Percentiles rank a stretch among this genome's conserved stretches.
Evolutionary conservation across 2,113 vertebrate genomes (phyloP).

Genomic region (Amia ocellicauda): DNA sequence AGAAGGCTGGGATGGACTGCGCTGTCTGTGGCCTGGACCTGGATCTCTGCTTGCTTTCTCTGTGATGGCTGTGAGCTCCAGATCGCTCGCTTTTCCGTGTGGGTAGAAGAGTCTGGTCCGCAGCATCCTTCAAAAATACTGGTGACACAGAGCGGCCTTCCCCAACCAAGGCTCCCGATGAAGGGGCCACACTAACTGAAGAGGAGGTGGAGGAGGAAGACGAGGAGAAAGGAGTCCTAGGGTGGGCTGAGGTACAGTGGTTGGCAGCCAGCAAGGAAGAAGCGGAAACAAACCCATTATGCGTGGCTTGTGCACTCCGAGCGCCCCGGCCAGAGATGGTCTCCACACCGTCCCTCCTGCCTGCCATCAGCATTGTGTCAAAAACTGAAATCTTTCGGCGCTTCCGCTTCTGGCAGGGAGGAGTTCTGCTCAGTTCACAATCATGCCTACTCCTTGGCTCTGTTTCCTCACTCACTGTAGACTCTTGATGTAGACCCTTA

Average conservation of each 20-base stretch:
- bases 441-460: not conserved
- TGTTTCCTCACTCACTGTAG: not conserved
- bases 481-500: not conserved
- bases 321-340: not conserved
- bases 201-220: not conserved
- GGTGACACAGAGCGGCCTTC: not conserved
- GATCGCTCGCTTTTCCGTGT: not conserved
- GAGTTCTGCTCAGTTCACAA: not conserved
- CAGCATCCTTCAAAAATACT: not conserved
- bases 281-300: not conserved
- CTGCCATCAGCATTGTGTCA: not conserved
- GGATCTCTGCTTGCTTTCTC: not conserved
- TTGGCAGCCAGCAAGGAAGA: not conserved
- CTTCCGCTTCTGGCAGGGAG: not conserved
- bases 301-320: not conserved
- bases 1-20: no score
- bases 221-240: not conserved
- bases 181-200: not conserved
- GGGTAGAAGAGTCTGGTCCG: not conserved
- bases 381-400: not conserved
- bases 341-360: not conserved
- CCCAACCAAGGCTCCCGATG: not conserved
- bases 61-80: not conserved
- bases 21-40: not conserved
- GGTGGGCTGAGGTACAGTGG: not conserved